Conservation (phyloP, 2,113 vertebrate species). For the Galemys pyrenaicus region DNA sequence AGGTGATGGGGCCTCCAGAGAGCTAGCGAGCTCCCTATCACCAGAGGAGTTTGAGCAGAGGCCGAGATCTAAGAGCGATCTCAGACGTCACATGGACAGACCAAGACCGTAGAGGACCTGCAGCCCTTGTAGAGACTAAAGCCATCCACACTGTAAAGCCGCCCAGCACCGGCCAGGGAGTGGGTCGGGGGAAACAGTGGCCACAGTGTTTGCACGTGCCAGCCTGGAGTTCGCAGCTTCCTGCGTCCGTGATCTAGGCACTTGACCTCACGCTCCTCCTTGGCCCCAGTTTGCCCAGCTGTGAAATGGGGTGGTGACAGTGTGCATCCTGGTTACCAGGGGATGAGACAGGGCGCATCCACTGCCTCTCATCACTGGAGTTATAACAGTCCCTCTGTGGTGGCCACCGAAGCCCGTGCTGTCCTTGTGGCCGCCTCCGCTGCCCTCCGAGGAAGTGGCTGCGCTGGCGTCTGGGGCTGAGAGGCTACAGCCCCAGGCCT, state of each 20-base stretch:
- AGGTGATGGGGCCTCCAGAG: background rate
- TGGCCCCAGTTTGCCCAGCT: background rate
- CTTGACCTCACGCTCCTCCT: background rate
- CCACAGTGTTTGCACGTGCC: rapidly evolving
- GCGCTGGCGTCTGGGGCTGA: background rate
- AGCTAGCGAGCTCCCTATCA: background rate
- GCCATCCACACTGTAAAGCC: too few relatives aligned
- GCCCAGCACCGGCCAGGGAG: background rate
- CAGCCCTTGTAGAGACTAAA: background rate
- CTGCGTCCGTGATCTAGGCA: background rate
- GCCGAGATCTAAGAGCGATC: background rate
- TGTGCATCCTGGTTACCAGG: background rate
- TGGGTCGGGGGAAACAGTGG: background rate
- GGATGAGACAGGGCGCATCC: rapidly evolving
- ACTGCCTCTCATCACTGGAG: background rate
- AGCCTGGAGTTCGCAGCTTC: background rate
- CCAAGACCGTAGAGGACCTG: background rate
- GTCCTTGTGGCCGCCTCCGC: background rate
- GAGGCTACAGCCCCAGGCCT: constrained; percentile 35
- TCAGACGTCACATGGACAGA: background rate
- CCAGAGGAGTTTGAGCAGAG: background rate
- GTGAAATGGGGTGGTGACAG: background rate
- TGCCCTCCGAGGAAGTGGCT: background rate
- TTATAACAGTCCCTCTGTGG: background rate
- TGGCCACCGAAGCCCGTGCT: background rate